A percentile compares a stretch with the other conserved stretches of the same genome.
Conservation (phyloP, 2,797 vertebrate species). For the Microhierax caerulescens region DNA sequence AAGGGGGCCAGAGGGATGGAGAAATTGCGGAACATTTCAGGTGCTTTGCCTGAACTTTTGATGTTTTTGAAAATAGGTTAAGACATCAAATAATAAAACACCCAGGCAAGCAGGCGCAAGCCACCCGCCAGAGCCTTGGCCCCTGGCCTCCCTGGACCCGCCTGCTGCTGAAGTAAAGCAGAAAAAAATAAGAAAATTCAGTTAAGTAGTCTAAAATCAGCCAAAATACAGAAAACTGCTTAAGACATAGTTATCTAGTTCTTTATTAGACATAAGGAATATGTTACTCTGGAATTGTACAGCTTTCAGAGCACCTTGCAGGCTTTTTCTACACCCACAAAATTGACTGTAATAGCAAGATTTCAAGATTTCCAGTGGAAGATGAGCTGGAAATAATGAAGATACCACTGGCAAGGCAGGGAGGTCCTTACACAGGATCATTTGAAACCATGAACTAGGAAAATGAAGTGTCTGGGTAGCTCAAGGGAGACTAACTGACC, state of each 20-base stretch:
- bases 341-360: not conserved
- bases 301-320: not conserved
- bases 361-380: not conserved
- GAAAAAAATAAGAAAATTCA: not conserved
- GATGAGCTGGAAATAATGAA: not conserved
- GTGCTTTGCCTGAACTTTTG: not conserved
- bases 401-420: not conserved
- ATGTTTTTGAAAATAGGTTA: not conserved
- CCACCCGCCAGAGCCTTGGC: accelerated
- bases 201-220: not conserved
- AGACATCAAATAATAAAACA: not conserved
- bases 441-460: not conserved
- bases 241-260: accelerated
- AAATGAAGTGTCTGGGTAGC: not conserved
- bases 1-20: accelerated
- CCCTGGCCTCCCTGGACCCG: accelerated
- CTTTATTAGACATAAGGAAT: not conserved
- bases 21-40: accelerated
- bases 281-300: accelerated
- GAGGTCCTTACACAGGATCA: not conserved
- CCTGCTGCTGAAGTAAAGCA: not conserved
- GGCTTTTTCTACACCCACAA: not conserved
- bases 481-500: not conserved
- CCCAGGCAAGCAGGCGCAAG: not conserved
- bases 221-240: not conserved